phyloP scores from a whole-genome alignment of 30 jellyfish, hydroid and myxozoan genomes.

The Turritopsis rubra region DNA sequence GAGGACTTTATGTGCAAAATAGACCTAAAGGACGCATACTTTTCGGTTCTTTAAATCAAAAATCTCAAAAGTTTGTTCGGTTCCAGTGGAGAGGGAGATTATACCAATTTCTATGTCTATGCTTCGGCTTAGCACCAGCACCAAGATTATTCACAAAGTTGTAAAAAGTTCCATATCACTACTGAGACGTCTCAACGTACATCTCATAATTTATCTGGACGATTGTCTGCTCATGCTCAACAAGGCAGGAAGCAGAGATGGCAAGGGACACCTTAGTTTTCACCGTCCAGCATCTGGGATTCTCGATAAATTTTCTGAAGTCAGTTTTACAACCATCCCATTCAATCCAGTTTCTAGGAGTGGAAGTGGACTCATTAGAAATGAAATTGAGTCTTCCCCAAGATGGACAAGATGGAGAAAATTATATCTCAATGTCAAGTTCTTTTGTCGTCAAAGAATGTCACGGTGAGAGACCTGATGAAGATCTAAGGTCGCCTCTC shows the following conservation, averaged over 20 bases:
- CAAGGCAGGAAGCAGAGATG: too few species aligned
- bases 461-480: conserved; percentile 24
- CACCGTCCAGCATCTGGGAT: too few species aligned
- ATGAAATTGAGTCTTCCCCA: conserved; percentile 19
- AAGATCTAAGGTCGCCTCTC: conserved; percentile 21
- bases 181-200: background rate
- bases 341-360: conserved; percentile 19
- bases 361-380: conserved; percentile 28
- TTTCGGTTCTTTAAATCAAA: too few species aligned
- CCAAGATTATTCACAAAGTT: conserved; percentile 13
- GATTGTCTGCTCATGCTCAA: conserved; percentile 11
- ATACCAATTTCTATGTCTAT: background rate
- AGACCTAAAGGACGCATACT: too few species aligned
- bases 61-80: conserved; percentile 22
- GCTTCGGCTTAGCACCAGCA: conserved; percentile 14
- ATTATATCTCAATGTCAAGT: conserved; percentile 25
- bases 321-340: conserved; percentile 22
- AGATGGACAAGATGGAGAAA: background rate
- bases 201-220: background rate
- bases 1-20: too few species aligned
- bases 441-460: background rate
- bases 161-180: background rate
- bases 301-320: conserved; percentile 13
- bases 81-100: conserved; percentile 10
- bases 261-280: too few species aligned